These are phyloP conservation scores for Drosophila kanekoi DNA, from an alignment of 2,888 invertebrate genomes.

Conservation along the genomic window DNA sequence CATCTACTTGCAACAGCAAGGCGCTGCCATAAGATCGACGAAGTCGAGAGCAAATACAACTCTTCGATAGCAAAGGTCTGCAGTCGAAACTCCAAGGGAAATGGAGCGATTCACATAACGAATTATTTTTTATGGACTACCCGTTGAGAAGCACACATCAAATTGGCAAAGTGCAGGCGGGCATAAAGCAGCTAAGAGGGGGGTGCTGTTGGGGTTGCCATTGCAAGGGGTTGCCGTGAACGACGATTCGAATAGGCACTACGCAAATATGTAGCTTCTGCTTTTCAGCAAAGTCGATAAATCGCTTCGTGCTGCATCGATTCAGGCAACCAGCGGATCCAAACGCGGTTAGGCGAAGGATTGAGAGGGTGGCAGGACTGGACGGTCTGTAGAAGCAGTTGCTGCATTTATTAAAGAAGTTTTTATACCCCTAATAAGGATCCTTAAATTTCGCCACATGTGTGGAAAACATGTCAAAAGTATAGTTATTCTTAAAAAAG, in stretches of 20 bases:
- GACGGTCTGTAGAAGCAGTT: conserved; percentile 33
- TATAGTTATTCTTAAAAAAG: no score
- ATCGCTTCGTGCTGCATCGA: conserved; percentile 44
- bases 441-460: neutral
- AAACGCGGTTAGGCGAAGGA: neutral
- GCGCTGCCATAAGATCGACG: conserved; percentile 9
- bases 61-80: conserved; percentile 20
- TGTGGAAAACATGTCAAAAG: no score
- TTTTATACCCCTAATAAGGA: conserved; percentile 1
- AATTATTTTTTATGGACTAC: conserved; percentile 64
- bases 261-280: conserved; percentile 52
- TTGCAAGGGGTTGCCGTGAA: neutral
- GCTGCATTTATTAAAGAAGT: conserved; percentile 23
- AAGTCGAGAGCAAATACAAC: conserved; percentile 28
- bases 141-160: conserved; percentile 35
- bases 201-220: neutral
- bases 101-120: conserved; percentile 59
- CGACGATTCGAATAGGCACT: conserved; percentile 19
- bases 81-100: conserved; percentile 34
- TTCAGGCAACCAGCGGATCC: neutral
- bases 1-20: conserved; percentile 3
- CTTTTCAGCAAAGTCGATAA: conserved; percentile 57
- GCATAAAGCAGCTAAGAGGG: conserved; percentile 23
- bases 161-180: conserved; percentile 61
- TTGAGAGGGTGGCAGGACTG: neutral